Conservation (phyloP, 2,888 invertebrate genomes). For the Neoitamus cyanurus region DNA sequence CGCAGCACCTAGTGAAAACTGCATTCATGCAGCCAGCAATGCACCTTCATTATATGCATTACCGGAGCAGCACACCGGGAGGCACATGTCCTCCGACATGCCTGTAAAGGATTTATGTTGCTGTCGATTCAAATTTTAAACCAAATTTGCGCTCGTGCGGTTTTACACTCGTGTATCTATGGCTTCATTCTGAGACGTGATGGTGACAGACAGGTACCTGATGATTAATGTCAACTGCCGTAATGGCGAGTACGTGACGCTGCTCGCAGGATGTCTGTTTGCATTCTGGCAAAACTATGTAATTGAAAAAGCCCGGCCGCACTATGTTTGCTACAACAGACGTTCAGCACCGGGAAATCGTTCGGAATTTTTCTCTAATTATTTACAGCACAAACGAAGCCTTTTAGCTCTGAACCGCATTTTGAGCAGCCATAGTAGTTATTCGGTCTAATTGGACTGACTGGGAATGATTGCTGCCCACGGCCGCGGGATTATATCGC, state of each 20-base stretch:
- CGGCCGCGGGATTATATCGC: too few relatives aligned
- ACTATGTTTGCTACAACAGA: conserved; percentile 7
- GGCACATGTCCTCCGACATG: neutral
- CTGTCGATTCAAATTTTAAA: conserved; percentile 40
- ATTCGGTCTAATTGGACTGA: neutral
- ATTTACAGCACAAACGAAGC: neutral
- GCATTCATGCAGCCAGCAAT: conserved; percentile 12
- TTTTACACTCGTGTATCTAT: conserved; percentile 26
- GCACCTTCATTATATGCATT: conserved; percentile 25
- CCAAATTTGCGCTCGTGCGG: conserved; percentile 36
- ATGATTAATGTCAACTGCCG: conserved; percentile 38
- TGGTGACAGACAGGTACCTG: conserved; percentile 36
- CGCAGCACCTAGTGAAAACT: conserved; percentile 2
- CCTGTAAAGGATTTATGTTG: conserved; percentile 34
- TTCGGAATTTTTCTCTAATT: neutral
- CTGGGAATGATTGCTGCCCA: neutral
- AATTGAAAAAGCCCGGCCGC: conserved; percentile 9
- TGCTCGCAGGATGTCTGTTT: neutral
- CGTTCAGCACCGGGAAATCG: neutral
- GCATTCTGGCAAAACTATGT: conserved; percentile 24
- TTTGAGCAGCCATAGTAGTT: neutral
- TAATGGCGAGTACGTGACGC: conserved; percentile 34
- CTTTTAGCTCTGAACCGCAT: neutral
- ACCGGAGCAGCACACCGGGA: neutral
- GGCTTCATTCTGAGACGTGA: conserved; percentile 35